Percentiles rank a stretch among this genome's conserved stretches.
Evolutionary conservation across 2,113 vertebrate species (phyloP).

Genomic region (Oncorhynchus tshawytscha): DNA sequence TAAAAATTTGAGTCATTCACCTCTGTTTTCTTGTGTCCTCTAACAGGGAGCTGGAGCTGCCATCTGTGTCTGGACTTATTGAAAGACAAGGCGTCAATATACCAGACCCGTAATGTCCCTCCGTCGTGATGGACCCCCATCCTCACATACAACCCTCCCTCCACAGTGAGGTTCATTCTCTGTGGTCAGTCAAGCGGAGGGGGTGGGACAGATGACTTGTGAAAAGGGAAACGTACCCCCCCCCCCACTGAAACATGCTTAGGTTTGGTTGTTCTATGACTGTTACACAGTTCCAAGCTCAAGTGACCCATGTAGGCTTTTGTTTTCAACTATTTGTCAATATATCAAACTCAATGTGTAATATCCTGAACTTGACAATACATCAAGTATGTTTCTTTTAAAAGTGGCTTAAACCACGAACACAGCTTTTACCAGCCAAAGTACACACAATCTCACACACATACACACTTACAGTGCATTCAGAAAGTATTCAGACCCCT

Average conservation of each 20-base stretch:
- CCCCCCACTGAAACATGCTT: slow-evolving; percentile 24
- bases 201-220: slow-evolving; percentile 30
- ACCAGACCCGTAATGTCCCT: slow-evolving; percentile 86
- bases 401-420: neutral
- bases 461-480: neutral
- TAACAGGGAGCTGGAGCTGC: slow-evolving; percentile 93
- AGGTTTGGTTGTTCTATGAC: slow-evolving; percentile 62
- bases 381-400: too few relatives aligned
- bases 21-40: neutral
- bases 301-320: slow-evolving; percentile 38
- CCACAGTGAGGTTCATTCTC: slow-evolving; percentile 22
- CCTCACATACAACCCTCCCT: slow-evolving; percentile 23
- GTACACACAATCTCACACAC: slow-evolving; percentile 7
- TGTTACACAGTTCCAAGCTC: slow-evolving; percentile 70
- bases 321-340: slow-evolving; percentile 55
- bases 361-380: slow-evolving; percentile 13
- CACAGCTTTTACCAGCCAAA: slow-evolving; percentile 34
- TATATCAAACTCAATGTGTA: slow-evolving; percentile 29
- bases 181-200: slow-evolving; percentile 11
- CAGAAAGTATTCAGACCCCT: too few relatives aligned
- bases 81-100: slow-evolving; percentile 96
- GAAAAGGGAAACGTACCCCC: slow-evolving; percentile 45
- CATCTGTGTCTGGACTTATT: slow-evolving; percentile 91
- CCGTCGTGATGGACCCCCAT: slow-evolving; percentile 74
- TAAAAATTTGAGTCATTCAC: neutral